These are phyloP conservation scores for Sorex maritimensis DNA, from an alignment of 2,797 vertebrate species.

Conservation along the genomic window DNA sequence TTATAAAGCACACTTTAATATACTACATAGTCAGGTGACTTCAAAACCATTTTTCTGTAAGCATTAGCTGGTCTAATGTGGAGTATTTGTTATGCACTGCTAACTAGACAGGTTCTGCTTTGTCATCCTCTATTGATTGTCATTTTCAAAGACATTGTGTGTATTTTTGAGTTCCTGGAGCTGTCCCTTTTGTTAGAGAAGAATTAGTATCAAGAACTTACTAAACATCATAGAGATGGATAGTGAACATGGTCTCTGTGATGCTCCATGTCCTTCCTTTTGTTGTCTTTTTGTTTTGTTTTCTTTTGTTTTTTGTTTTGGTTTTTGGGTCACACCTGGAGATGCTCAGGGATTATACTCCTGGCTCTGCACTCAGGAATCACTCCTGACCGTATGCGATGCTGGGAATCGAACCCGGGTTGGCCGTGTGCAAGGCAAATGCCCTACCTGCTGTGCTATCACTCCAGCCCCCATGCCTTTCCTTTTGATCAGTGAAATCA, in stretches of 20 bases:
- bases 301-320: too few species aligned
- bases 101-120: not conserved
- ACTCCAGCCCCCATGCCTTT: too few species aligned
- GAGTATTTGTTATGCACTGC: not conserved
- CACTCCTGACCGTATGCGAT: too few species aligned
- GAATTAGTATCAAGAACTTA: conserved; percentile 4
- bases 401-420: too few species aligned
- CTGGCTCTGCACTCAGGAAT: too few species aligned
- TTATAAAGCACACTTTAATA: too few species aligned
- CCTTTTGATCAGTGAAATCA: not conserved
- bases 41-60: too few species aligned
- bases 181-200: not conserved
- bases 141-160: not conserved
- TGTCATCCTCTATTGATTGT: not conserved
- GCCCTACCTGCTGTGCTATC: too few species aligned
- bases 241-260: not conserved
- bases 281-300: too few species aligned
- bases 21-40: not conserved
- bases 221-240: not conserved
- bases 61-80: not conserved
- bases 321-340: too few species aligned
- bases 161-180: not conserved
- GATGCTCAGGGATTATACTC: too few species aligned
- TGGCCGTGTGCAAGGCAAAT: too few species aligned
- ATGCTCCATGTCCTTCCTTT: not conserved